Conservation (phyloP, 1,140 invertebrate species). For the Cataglyphis hispanica region DNA sequence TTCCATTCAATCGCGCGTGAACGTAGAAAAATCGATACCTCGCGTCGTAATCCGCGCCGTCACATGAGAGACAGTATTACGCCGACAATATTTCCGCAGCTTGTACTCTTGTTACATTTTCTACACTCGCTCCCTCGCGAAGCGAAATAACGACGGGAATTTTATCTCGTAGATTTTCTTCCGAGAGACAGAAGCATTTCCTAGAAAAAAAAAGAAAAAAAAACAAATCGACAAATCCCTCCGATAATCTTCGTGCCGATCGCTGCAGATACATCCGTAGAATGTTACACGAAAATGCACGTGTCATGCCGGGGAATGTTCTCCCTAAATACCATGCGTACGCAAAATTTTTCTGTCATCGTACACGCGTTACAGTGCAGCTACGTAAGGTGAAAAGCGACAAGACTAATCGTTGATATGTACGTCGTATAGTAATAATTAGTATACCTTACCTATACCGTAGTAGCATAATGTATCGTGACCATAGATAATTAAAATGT, state of each 20-base stretch:
- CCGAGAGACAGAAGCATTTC: constrained; percentile 13
- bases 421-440: constrained; percentile 57
- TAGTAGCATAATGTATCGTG: constrained; percentile 56
- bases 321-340: constrained; percentile 20
- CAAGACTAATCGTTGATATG: constrained; percentile 56
- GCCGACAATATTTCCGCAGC: constrained; percentile 61
- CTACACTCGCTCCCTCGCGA: constrained; percentile 52
- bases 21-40: constrained; percentile 57
- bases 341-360: constrained; percentile 45
- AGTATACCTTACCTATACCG: constrained; percentile 57
- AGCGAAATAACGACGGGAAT: constrained; percentile 3
- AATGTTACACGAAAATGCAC: constrained; percentile 11
- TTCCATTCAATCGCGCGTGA: constrained; percentile 66
- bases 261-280: not conserved
- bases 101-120: constrained; percentile 54
- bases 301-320: constrained; percentile 14
- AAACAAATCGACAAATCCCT: constrained; percentile 23
- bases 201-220: not conserved
- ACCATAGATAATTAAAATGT: constrained; percentile 12
- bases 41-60: constrained; percentile 29
- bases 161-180: constrained; percentile 32
- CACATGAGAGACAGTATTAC: constrained; percentile 65
- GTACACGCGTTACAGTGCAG: constrained; percentile 6
- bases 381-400: constrained; percentile 33
- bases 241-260: constrained; percentile 47